Conservation (phyloP, 2,797 vertebrate genomes). For the Iguana delicatissima region DNA sequence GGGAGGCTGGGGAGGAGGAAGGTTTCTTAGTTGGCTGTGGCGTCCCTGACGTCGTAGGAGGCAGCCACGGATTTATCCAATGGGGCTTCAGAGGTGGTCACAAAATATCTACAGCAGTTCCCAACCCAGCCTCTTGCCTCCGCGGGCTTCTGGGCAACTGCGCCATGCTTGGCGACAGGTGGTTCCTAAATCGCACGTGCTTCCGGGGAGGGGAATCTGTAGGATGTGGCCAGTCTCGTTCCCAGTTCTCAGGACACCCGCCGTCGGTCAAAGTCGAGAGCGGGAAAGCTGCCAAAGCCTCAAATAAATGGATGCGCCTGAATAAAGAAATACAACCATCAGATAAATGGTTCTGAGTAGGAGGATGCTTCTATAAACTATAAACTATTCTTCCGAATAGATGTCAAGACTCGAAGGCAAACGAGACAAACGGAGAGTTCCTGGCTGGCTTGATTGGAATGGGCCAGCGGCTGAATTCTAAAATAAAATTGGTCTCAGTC, state of each 20-base stretch:
- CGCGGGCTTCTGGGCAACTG: not conserved
- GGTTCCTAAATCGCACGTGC: not conserved
- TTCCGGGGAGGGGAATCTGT: fast-evolving
- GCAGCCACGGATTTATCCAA: not conserved
- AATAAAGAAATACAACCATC: not conserved
- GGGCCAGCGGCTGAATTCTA: not conserved
- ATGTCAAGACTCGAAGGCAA: not conserved
- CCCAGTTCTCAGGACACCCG: not conserved
- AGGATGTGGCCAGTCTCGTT: not conserved
- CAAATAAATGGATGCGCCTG: not conserved
- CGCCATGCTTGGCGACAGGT: not conserved
- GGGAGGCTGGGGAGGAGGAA: not conserved
- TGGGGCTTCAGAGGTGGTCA: not conserved
- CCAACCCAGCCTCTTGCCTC: not conserved
- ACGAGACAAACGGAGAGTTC: too few species aligned
- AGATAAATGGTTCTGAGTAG: not conserved
- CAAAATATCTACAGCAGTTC: not conserved
- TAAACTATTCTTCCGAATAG: too few species aligned
- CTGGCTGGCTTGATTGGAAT: not conserved
- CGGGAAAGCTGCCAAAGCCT: not conserved
- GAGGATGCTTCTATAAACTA: too few species aligned
- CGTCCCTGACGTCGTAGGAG: not conserved
- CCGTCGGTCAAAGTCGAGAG: not conserved
- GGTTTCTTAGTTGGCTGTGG: not conserved
- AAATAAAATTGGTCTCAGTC: not conserved